phyloP scores from a whole-genome alignment of 2,888 invertebrate genomes.

The Synanthedon andrenaeformis region DNA sequence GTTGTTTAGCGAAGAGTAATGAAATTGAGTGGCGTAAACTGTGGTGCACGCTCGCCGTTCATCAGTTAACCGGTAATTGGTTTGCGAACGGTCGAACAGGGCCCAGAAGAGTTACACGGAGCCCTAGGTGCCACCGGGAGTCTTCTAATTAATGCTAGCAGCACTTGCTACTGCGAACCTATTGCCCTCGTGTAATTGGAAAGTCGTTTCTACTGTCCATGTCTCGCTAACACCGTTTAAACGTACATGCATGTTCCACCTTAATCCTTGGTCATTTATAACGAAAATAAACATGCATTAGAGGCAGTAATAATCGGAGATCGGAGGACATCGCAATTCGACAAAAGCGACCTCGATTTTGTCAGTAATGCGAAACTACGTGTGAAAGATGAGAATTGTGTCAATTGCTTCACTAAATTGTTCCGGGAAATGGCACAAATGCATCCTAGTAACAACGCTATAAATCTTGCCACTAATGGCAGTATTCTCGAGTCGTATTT shows the following conservation, averaged over 20 bases:
- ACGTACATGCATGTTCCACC: conserved; percentile 10
- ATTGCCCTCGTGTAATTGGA: conserved; percentile 37
- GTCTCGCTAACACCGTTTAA: conserved; percentile 19
- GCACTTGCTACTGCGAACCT: conserved; percentile 18
- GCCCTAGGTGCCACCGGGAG: conserved; percentile 25
- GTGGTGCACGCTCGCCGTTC: conserved; percentile 46
- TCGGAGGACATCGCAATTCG: conserved; percentile 28
- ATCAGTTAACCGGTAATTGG: conserved; percentile 59
- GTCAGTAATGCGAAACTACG: conserved; percentile 19
- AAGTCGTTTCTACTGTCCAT: conserved; percentile 25
- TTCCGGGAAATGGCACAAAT: conserved; percentile 35
- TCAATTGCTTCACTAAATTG: conserved; percentile 31
- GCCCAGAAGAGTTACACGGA: conserved; percentile 33
- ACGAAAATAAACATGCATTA: background rate
- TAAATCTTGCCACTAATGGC: conserved; percentile 3
- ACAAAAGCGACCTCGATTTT: conserved; percentile 38
- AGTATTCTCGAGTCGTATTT: background rate
- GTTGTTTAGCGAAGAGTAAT: conserved; percentile 39
- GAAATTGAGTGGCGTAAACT: conserved; percentile 37
- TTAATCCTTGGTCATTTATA: background rate
- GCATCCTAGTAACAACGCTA: conserved; percentile 5
- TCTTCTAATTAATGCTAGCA: conserved; percentile 52
- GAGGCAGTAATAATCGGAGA: conserved; percentile 9
- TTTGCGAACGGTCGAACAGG: conserved; percentile 32
- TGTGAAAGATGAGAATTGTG: conserved; percentile 43